Evolutionary conservation across 2,888 invertebrate genomes (phyloP), one percentile per base, ranked within the genome.

Genomic region (Drosophila rubida): DNA sequence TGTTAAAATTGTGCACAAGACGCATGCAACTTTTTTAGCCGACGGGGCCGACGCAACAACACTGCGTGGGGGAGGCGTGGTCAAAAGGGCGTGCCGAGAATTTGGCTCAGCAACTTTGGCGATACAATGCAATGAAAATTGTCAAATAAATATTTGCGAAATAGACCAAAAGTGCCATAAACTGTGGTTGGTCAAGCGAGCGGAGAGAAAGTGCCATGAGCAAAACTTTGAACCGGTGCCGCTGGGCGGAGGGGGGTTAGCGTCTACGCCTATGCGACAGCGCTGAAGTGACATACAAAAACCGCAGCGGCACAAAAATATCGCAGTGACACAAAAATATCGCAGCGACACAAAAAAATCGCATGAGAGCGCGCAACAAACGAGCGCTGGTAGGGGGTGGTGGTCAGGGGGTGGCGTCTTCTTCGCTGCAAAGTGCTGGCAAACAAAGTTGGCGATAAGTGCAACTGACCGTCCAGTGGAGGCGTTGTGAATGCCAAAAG

Each of bases 1-100:
- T 84, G 84, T 87, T 84, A 75, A 78, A 80, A 84, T 74, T 74
- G 74, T 78, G 71, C 76, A 71, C 73, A 79, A 81, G 69, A 72
- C 69, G 80, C 82, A 80, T 69, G 79, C 81, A 84, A 83, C 76
- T 13, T 13, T 61, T 13, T 13, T 61, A 42, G 70, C 67, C 74
- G n/a, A 5, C 13, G 11, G 11, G n/a, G n/a, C n/a, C n/a, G n/a
- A n/a, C n/a, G n/a, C n/a, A n/a, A n/a, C n/a, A n/a, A n/a, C n/a
- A n/a, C n/a, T n/a, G n/a, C n/a, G n/a, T n/a, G n/a, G n/a, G 14
- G 9, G 39, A 9, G 14, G 22, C 27, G 30, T 54, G 44, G 69
- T 63, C 69, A 63, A 53, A 42, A 27, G 69, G 63, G 63, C 46
- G 60, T 55, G 13, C n/a, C 32, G 22, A 23, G 22, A 46, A 49